phyloP scores from a whole-genome alignment of 1,140 invertebrate genomes.

The Drosophila subpulchrella region DNA sequence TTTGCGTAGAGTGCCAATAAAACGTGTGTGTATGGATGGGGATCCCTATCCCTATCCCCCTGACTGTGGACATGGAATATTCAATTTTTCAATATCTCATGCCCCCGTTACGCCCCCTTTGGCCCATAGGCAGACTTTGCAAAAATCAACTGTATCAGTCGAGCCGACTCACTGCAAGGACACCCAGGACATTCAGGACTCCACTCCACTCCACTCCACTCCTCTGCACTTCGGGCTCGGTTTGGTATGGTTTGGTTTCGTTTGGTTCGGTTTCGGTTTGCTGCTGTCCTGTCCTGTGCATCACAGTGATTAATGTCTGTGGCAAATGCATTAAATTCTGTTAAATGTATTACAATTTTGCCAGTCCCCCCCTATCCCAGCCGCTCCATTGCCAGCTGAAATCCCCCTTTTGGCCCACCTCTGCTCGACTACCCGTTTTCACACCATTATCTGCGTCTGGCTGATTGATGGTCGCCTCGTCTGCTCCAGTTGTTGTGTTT shows the following conservation, averaged over 20 bases:
- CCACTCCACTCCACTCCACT: neutral
- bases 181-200: constrained; percentile 29
- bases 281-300: constrained; percentile 74
- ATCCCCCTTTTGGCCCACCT: neutral
- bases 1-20: constrained; percentile 66
- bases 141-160: constrained; percentile 71
- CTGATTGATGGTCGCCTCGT: constrained; percentile 76
- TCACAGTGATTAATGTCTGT: constrained; percentile 84
- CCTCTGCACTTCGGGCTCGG: constrained; percentile 6
- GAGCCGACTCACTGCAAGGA: constrained; percentile 51
- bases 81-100: constrained; percentile 82
- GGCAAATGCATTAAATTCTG: constrained; percentile 84
- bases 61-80: constrained; percentile 71
- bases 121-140: constrained; percentile 56
- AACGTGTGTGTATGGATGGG: constrained; percentile 39
- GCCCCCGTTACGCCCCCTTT: constrained; percentile 38
- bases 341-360: constrained; percentile 84
- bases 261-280: constrained; percentile 40
- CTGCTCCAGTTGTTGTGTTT: constrained; percentile 54
- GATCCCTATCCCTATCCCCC: constrained; percentile 14
- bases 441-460: constrained; percentile 76
- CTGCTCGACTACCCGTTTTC: constrained; percentile 41
- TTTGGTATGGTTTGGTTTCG: constrained; percentile 22
- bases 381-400: neutral
- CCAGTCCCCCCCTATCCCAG: constrained; percentile 39